These are phyloP conservation scores for Leptinotarsa undecemlineata DNA, from an alignment of 1,140 invertebrate species.

Conservation along the genomic window DNA sequence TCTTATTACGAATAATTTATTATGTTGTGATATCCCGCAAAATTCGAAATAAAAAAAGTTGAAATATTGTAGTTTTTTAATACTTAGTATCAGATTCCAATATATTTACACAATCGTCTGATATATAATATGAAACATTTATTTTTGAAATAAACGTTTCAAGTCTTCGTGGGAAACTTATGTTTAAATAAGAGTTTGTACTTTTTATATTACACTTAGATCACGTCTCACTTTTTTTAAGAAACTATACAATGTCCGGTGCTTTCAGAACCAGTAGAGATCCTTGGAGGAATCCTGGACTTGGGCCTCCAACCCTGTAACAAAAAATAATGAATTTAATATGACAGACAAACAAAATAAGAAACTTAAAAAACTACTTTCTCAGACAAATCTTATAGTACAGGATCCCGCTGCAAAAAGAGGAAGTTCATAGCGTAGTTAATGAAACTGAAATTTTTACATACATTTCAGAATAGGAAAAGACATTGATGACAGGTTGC, in stretches of 20 bases:
- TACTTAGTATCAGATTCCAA: conserved; percentile 46
- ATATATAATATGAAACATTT: conserved; percentile 49
- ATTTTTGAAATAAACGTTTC: conserved; percentile 50
- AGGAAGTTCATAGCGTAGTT: too few species aligned
- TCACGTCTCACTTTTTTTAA: conserved; percentile 45
- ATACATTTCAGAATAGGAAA: too few species aligned
- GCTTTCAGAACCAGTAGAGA: conserved; percentile 60
- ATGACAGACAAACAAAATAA: too few species aligned
- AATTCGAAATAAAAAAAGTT: conserved; percentile 6
- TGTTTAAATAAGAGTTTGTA: conserved; percentile 49
- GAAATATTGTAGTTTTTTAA: conserved; percentile 41
- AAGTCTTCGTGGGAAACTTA: conserved; percentile 34
- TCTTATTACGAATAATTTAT: conserved; percentile 15
- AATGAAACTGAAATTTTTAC: too few species aligned
- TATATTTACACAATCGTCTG: conserved; percentile 43
- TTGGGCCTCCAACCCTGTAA: conserved; percentile 61
- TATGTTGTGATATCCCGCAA: neutral
- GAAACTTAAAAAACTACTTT: too few species aligned
- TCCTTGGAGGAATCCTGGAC: conserved; percentile 64
- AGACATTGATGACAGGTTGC: too few species aligned
- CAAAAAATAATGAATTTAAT: conserved; percentile 11
- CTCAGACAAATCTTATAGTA: too few species aligned
- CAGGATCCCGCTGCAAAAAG: too few species aligned
- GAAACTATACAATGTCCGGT: conserved; percentile 38
- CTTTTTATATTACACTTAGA: conserved; percentile 52